These are phyloP conservation scores for Drosophila orosa DNA, from an alignment of 1,140 invertebrate species.

Conservation along the genomic window DNA sequence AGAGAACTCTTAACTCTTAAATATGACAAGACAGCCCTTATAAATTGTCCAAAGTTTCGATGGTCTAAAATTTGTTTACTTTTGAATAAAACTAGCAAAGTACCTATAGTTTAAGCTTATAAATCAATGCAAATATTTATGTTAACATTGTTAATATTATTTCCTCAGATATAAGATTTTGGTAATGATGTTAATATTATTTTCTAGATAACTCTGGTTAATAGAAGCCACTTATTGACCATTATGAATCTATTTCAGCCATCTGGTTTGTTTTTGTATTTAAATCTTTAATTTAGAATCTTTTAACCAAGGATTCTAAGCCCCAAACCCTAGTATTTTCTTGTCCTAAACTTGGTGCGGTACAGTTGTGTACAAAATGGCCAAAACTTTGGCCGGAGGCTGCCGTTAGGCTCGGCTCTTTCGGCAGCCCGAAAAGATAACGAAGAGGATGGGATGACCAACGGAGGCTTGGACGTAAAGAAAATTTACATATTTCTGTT, in stretches of 20 bases:
- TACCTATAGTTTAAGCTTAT: no score
- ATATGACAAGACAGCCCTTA: background rate
- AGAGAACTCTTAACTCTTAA: no score
- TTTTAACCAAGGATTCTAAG: background rate
- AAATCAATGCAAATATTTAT: no score
- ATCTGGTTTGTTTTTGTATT: background rate
- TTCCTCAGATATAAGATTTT: background rate
- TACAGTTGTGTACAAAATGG: constrained; percentile 71
- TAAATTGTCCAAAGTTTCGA: background rate
- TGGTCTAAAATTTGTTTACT: background rate
- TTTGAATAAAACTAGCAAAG: background rate
- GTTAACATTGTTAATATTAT: no score
- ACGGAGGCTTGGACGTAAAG: constrained; percentile 66
- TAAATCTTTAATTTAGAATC: background rate
- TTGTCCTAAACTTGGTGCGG: constrained; percentile 50
- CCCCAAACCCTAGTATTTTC: constrained; percentile 45
- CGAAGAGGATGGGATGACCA: constrained; percentile 18
- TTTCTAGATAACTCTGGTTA: background rate
- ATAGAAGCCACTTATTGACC: background rate
- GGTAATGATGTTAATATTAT: background rate
- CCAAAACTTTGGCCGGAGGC: constrained; percentile 20
- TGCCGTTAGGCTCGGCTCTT: constrained; percentile 59
- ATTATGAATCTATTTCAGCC: background rate
- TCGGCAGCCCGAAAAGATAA: constrained; percentile 21
- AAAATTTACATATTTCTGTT: constrained; percentile 83